Evolutionary conservation across 2,113 vertebrate species (phyloP).

Genomic region (Phaetusa simplex): DNA sequence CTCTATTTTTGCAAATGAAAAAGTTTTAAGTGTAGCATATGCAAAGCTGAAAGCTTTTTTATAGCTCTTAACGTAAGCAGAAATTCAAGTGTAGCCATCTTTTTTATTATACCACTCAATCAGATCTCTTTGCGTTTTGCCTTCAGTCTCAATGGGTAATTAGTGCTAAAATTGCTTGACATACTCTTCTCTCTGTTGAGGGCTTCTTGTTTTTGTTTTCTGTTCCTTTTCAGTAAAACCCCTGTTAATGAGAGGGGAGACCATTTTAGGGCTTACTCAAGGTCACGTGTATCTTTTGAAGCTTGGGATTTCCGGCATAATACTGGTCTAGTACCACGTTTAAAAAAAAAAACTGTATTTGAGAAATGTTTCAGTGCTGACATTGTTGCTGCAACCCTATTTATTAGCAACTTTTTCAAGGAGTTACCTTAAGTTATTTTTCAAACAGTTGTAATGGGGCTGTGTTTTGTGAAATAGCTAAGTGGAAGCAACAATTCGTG

Average conservation of each 20-base stretch:
- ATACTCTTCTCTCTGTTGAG: not conserved
- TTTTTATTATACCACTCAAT: not conserved
- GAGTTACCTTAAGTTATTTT: not conserved
- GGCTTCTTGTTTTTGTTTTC: not conserved
- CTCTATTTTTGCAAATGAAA: not conserved
- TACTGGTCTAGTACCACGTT: not conserved
- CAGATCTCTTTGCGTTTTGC: not conserved
- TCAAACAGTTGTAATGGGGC: not conserved
- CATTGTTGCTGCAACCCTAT: not conserved
- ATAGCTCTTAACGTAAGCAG: not conserved
- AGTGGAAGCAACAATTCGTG: not conserved
- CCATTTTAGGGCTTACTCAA: not conserved
- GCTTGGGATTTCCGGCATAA: not conserved
- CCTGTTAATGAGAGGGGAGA: not conserved
- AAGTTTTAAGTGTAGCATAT: not conserved
- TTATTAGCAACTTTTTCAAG: not conserved
- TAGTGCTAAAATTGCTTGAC: not conserved
- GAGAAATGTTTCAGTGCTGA: not conserved
- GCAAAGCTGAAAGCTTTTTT: slow-evolving; percentile 24
- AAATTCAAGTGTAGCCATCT: not conserved
- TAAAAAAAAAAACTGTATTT: not conserved
- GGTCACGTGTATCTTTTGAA: not conserved
- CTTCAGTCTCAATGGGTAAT: not conserved
- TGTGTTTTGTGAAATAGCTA: not conserved
- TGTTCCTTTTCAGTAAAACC: not conserved